These are phyloP conservation scores for Blastobasis lacticolella DNA, from an alignment of 2,888 invertebrate species.

Conservation along the genomic window DNA sequence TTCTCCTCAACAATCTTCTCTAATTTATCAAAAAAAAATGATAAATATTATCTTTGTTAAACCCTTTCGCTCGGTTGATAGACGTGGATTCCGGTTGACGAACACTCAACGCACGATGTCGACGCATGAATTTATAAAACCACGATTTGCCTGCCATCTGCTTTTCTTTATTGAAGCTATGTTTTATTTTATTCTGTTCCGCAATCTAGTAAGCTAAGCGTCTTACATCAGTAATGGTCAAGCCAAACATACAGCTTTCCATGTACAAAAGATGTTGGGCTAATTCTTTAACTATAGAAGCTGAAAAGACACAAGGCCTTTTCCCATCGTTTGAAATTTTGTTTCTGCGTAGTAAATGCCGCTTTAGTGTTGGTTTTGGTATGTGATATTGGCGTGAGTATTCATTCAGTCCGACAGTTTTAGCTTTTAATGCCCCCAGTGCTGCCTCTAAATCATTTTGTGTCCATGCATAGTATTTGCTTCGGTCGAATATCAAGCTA, in stretches of 20 bases:
- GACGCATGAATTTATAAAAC: slow-evolving; percentile 8
- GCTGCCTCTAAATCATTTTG: slow-evolving; percentile 2
- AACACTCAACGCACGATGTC: slow-evolving; percentile 4
- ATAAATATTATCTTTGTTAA: slow-evolving; percentile 5
- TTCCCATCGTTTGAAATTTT: slow-evolving; percentile 1
- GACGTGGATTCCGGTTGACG: slow-evolving; percentile 6
- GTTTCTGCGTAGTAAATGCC: neutral
- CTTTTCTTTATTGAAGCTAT: slow-evolving; percentile 9
- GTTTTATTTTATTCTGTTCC: slow-evolving; percentile 7
- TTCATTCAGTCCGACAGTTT: slow-evolving; percentile 1
- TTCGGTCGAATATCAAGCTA: neutral
- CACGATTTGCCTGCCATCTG: slow-evolving; percentile 8
- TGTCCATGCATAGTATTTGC: slow-evolving; percentile 2
- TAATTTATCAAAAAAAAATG: slow-evolving; percentile 5
- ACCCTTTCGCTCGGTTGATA: slow-evolving; percentile 5
- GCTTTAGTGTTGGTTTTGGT: slow-evolving; percentile 2
- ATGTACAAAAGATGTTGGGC: slow-evolving; percentile 3
- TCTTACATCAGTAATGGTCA: slow-evolving; percentile 8
- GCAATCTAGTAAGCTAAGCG: slow-evolving; percentile 11
- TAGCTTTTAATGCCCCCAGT: slow-evolving; percentile 1
- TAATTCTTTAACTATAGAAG: neutral
- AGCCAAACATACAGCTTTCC: slow-evolving; percentile 5
- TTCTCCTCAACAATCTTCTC: slow-evolving; percentile 1
- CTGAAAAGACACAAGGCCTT: neutral
- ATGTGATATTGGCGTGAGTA: slow-evolving; percentile 1